These are phyloP conservation scores for Zoanthus solanderi DNA, from an alignment of 92 coral and sea anemone species.

Conservation along the genomic window DNA sequence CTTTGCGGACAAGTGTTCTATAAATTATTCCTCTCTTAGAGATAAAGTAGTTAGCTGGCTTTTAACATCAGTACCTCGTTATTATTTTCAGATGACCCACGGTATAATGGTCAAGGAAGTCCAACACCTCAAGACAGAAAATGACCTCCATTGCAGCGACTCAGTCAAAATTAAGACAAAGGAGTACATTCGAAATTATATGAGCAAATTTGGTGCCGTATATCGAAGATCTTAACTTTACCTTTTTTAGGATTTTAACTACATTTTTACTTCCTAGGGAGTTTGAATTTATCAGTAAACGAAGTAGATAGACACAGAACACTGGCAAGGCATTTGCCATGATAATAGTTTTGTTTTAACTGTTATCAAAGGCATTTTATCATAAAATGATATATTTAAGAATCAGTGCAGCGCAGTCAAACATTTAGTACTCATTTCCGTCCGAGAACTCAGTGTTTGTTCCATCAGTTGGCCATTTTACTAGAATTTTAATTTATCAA, in stretches of 20 bases:
- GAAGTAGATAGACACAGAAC: constrained; percentile 13
- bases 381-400: neutral
- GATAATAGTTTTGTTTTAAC: neutral
- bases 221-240: constrained; percentile 76
- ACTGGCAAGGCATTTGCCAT: neutral
- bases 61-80: neutral
- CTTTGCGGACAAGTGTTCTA: too few relatives aligned
- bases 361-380: neutral
- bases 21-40: too few relatives aligned
- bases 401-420: neutral
- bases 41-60: too few relatives aligned
- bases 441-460: neutral
- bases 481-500: neutral
- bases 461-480: neutral
- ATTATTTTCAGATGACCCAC: constrained; percentile 80
- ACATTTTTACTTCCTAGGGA: constrained; percentile 55
- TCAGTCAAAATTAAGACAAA: constrained; percentile 97
- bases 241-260: constrained; percentile 41
- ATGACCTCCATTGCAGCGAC: constrained; percentile 88
- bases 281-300: constrained; percentile 9
- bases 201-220: constrained; percentile 90
- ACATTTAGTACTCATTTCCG: neutral
- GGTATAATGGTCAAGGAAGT: constrained; percentile 94
- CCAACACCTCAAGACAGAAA: constrained; percentile 81
- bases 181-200: constrained; percentile 89